Conservation (phyloP, 2,113 vertebrate genomes). For the Tetraodon nigroviridis region DNA sequence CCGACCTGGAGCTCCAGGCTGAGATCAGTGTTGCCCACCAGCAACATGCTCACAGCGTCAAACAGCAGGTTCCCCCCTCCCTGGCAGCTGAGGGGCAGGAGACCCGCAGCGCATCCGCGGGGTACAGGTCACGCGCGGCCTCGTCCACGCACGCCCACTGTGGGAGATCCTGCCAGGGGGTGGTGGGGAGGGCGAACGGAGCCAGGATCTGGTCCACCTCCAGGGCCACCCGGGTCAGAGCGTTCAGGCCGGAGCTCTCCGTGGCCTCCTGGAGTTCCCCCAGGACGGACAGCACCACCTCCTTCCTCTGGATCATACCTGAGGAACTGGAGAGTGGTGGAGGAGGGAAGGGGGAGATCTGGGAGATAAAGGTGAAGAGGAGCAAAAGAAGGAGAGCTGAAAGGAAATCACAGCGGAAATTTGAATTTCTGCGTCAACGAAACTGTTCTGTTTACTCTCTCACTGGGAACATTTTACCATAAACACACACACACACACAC, state of each 20-base stretch:
- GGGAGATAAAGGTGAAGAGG: neutral
- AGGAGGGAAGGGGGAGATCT: neutral
- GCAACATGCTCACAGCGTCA: slow-evolving; percentile 84
- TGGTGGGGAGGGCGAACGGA: slow-evolving; percentile 76
- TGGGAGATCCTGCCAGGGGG: slow-evolving; percentile 71
- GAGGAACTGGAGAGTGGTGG: slow-evolving; percentile 23
- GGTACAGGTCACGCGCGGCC: slow-evolving; percentile 82
- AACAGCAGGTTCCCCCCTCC: slow-evolving; percentile 90
- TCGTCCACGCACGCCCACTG: slow-evolving; percentile 82
- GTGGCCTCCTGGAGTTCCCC: slow-evolving; percentile 90
- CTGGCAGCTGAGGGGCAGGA: slow-evolving; percentile 84
- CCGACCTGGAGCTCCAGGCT: slow-evolving; percentile 88
- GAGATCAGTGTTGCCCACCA: slow-evolving; percentile 82
- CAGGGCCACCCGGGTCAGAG: slow-evolving; percentile 75
- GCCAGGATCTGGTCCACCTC: slow-evolving; percentile 79
- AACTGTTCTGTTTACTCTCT: no score
- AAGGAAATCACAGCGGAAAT: no score
- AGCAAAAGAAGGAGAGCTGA: neutral
- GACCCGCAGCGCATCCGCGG: slow-evolving; percentile 80
- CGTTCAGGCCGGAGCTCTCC: slow-evolving; percentile 80
- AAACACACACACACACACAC: no score
- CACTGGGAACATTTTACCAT: no score
- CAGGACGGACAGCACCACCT: slow-evolving; percentile 85
- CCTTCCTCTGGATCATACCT: slow-evolving; percentile 86
- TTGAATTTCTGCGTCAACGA: no score